Evolutionary conservation across 2,113 vertebrate genomes (phyloP).

Genomic region (Scatophagus argus): DNA sequence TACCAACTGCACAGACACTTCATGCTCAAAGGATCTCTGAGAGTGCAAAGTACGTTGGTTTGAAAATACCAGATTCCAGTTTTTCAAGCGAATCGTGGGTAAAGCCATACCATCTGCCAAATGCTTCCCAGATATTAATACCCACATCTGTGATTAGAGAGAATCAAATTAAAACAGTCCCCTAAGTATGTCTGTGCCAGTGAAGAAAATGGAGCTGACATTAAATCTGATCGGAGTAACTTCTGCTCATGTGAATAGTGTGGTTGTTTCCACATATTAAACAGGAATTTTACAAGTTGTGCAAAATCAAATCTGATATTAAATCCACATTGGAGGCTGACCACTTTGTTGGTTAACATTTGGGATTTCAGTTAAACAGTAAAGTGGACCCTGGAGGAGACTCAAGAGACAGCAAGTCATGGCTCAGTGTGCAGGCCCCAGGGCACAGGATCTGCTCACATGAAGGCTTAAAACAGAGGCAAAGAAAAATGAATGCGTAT

Average conservation of each 20-base stretch:
- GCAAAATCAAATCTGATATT: slow-evolving; percentile 26
- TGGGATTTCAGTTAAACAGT: slow-evolving; percentile 19
- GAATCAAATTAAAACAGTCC: background rate
- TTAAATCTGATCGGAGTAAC: slow-evolving; percentile 15
- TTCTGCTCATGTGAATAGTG: background rate
- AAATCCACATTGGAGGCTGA: slow-evolving; percentile 29
- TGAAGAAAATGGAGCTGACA: background rate
- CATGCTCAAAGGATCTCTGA: background rate
- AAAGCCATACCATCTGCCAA: slow-evolving; percentile 17
- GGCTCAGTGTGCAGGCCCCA: background rate
- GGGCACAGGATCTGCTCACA: background rate
- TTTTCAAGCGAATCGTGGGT: background rate
- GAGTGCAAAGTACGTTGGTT: background rate
- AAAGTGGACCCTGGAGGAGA: background rate
- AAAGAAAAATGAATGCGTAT: background rate
- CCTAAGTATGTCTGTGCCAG: background rate
- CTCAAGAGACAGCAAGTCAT: background rate
- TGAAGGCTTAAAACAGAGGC: background rate
- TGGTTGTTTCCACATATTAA: slow-evolving; percentile 23
- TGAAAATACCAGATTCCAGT: background rate
- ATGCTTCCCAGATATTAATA: background rate
- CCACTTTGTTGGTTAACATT: slow-evolving; percentile 35
- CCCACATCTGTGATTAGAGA: slow-evolving; percentile 8
- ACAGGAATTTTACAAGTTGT: slow-evolving; percentile 6
- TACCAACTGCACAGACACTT: background rate